These are phyloP conservation scores for Lasioglossum pauxillum DNA, from an alignment of 2,888 invertebrate species.

Conservation along the genomic window DNA sequence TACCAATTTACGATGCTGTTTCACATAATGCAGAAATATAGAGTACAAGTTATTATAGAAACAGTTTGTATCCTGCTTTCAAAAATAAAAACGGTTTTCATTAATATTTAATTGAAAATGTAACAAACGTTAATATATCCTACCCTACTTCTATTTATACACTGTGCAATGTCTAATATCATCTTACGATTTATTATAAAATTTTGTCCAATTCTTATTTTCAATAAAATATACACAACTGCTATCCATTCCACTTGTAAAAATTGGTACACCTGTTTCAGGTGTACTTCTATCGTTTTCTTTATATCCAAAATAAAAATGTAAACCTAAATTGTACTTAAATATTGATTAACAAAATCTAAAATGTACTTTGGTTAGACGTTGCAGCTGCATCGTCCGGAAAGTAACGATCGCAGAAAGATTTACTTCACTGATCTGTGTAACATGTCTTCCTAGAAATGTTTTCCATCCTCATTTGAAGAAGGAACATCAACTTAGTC, in stretches of 20 bases:
- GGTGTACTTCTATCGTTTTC: background rate
- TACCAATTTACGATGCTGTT: too few relatives aligned
- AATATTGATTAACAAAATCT: background rate
- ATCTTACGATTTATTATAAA: background rate
- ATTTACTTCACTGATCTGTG: background rate
- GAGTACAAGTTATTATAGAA: background rate
- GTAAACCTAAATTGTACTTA: background rate
- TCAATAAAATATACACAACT: background rate
- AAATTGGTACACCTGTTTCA: background rate
- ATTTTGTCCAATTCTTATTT: too few relatives aligned
- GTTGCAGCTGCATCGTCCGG: background rate
- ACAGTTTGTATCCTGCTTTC: background rate
- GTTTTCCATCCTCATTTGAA: background rate
- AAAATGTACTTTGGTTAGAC: background rate
- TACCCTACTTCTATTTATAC: background rate
- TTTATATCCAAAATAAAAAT: background rate
- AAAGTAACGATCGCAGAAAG: background rate
- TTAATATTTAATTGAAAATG: background rate
- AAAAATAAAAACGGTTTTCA: background rate
- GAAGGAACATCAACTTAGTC: background rate
- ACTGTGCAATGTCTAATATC: background rate
- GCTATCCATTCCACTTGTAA: background rate
- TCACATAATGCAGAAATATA: too few relatives aligned
- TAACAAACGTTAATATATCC: background rate
- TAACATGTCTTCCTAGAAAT: background rate